Base-by-base conservation (phyloP, 2,797 vertebrate species). In the Lepidocolaptes lacrymiger region DNA sequence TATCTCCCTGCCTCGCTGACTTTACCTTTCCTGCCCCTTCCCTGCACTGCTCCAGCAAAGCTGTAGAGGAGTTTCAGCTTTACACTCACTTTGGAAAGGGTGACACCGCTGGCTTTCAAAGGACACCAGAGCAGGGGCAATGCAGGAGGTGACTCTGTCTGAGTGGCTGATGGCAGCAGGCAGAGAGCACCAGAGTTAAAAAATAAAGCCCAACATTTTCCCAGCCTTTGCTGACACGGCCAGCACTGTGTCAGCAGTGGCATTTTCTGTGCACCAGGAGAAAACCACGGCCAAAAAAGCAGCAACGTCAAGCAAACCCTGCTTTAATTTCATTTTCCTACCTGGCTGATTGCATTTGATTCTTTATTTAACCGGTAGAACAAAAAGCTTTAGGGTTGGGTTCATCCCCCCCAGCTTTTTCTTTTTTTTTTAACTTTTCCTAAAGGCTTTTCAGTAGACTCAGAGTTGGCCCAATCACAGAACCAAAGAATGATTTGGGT, bases 191-290 rank as follows among this genome's bases (percentile, higher is more conserved):
- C 41, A n/a, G n/a, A 48, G 71, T 12, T 19, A 5, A 72, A 71
- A 59, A 58, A 39, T 39, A 39, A 32, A 13, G 10, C 14, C 49
- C 64, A 44, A 18, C 52, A 12, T 26, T 5, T 17, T 64, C 41
- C 44, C 64, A 66, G 80, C 26, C 68, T 64, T 49, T 74, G 69
- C 73, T 93, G 73, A 90, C 72, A 74, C 0, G 8, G 78, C 63
- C 87, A 82, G 67, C 34, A 6, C 41, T 20, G 21, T 39, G 73
- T 44, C 85, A 93, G 82, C 82, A 61, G 24, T 1, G 8, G 34
- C 36, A 34, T 54, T 61, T 28, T 5, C 1, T 0, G 0, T 30
- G 51, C 5, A 4, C n/a, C 0, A 0, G n/a, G 36, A 82, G 30
- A 37, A 82, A 72, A 91, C 56, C 1, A 3, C 26, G 39, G 66